Conservation (phyloP, 2,113 vertebrate genomes). For the Chauna torquata region DNA sequence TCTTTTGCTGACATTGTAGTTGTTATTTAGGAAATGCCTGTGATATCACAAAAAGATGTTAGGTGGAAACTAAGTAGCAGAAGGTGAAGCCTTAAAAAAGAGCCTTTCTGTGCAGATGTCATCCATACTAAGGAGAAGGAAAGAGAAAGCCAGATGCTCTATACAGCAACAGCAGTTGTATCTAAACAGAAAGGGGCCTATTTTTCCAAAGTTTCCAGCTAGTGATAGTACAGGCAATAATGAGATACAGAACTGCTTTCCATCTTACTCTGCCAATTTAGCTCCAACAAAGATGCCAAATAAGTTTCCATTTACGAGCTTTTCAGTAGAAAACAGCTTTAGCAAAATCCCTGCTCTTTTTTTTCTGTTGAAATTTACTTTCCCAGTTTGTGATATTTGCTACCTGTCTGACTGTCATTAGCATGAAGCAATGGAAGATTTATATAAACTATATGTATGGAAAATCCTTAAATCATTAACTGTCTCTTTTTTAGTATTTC, state of each 20-base stretch:
- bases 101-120: not conserved
- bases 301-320: slow-evolving; percentile 38
- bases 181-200: slow-evolving; percentile 20
- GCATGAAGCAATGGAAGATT: slow-evolving; percentile 42
- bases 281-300: slow-evolving; percentile 26
- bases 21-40: not conserved
- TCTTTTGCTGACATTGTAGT: not conserved
- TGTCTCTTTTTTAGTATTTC: not conserved
- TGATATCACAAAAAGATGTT: not conserved
- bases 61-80: not conserved
- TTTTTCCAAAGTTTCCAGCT: slow-evolving; percentile 30
- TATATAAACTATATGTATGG: not conserved
- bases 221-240: slow-evolving; percentile 41
- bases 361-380: not conserved
- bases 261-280: slow-evolving; percentile 41
- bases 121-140: not conserved
- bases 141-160: not conserved
- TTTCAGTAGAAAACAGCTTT: slow-evolving; percentile 36
- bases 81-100: not conserved
- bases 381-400: not conserved
- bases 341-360: not conserved
- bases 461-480: slow-evolving; percentile 12
- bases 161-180: not conserved
- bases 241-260: slow-evolving; percentile 54
- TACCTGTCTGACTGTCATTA: slow-evolving; percentile 41